These are phyloP conservation scores for Anisognathus igniventris DNA, from an alignment of 2,797 vertebrate genomes.

Conservation along the genomic window DNA sequence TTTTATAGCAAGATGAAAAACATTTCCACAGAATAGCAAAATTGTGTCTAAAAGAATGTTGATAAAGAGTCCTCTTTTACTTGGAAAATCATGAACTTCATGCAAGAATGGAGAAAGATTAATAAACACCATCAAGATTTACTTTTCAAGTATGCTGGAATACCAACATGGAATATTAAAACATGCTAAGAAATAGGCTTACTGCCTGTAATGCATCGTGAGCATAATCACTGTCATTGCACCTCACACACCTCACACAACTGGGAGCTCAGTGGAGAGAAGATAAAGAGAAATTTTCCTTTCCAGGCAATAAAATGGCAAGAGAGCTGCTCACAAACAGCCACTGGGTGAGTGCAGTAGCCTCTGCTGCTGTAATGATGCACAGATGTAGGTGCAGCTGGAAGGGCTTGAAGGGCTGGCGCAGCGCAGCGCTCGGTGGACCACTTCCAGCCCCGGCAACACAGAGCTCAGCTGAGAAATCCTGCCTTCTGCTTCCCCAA, in stretches of 20 bases:
- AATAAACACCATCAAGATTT: background rate
- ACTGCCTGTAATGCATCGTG: no score
- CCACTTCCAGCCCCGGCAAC: fast-evolving
- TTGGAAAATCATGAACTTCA: background rate
- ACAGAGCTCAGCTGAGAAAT: background rate
- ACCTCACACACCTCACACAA: background rate
- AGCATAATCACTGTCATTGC: background rate
- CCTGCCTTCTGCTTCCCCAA: background rate
- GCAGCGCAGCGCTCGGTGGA: fast-evolving
- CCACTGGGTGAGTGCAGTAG: background rate
- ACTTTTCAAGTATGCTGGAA: background rate
- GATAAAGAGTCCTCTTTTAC: background rate
- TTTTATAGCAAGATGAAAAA: background rate
- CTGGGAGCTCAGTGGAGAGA: background rate
- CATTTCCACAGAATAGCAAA: background rate
- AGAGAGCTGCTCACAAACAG: background rate
- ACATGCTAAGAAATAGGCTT: background rate
- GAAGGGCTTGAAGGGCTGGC: background rate
- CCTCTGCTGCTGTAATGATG: background rate
- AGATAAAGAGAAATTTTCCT: background rate
- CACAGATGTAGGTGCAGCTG: constrained; percentile 16
- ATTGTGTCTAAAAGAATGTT: background rate
- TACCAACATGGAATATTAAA: background rate
- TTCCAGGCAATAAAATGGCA: background rate
- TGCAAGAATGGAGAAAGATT: background rate